Base-by-base conservation (phyloP, 2,113 vertebrate species). In the Gobio gobio region DNA sequence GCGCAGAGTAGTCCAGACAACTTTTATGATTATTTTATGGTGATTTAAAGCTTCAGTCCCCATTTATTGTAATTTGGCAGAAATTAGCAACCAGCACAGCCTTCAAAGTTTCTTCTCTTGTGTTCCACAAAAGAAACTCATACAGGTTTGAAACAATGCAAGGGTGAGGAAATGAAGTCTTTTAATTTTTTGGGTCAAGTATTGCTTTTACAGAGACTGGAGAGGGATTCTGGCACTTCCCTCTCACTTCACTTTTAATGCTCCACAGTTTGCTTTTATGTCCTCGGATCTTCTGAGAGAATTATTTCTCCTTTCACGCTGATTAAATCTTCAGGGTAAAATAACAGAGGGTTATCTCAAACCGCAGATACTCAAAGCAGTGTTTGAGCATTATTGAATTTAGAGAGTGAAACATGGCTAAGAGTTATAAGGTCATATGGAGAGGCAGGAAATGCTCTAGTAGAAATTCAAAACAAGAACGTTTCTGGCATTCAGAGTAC, bases 401-500 rank as follows among this genome's bases (percentile, higher is more conserved):
- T 24, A 78, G 49, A 64, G 47, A 77, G 33, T 10, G 10, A 54
- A 66, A 36, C 18, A 47, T 51, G 24, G 56, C 61, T 4, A 77
- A 51, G 13, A 12, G 73, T 10, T 66, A 43, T 10, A 24, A 82
- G 22, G n/a, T 24, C 51, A 24, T 33, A 66, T 73, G 77, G 45
- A 83, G 63, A 22, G 18, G 40, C 20, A 87, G 80, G 47, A 87
- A 49, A 83, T 72, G 58, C 43, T 59, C 47, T 51, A 26, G 56
- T 40, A 87, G 58, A 76, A 83, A 87, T 20, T 73, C 66, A 70
- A 86, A 86, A 86, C 79, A 86, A 84, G 54, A 76, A 59, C 54
- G 75, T 29, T 72, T 82, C 68, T 78, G 26, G 54, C 12, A 63
- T 22, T 54, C 40, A 72, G 33, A 16, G 26, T 80, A 66, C 24